Conservation (phyloP, 2,888 invertebrate genomes). For the Taphrorychus bicolor region DNA sequence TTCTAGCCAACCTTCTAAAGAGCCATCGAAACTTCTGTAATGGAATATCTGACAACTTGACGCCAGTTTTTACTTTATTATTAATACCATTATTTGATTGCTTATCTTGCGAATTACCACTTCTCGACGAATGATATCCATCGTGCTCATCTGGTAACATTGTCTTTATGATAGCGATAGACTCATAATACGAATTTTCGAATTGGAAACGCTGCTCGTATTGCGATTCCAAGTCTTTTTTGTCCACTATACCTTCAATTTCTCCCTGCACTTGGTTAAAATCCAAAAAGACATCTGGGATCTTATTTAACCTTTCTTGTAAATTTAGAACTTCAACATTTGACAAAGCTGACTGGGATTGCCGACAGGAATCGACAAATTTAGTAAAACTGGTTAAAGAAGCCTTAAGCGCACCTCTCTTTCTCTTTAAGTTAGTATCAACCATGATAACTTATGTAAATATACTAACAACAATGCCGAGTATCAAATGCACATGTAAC, state of each 20-base stretch:
- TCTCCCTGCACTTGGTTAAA: slow-evolving; percentile 9
- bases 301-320: not conserved
- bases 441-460: not conserved
- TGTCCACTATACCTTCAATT: not conserved
- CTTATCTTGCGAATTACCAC: too few species aligned
- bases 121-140: too few species aligned
- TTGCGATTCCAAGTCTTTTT: not conserved
- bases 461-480: not conserved
- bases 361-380: too few species aligned
- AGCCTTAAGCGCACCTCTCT: not conserved
- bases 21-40: too few species aligned
- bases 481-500: not conserved
- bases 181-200: not conserved
- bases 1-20: too few species aligned
- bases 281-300: not conserved
- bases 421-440: not conserved
- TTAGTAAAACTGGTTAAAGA: not conserved
- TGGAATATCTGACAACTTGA: slow-evolving; percentile 10
- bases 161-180: not conserved
- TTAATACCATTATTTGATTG: not conserved
- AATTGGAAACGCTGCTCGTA: not conserved
- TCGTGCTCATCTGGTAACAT: not conserved
- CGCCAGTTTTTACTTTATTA: not conserved
- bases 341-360: not conserved
- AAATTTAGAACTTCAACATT: not conserved